Percentiles rank a stretch among this genome's conserved stretches.
Conservation (phyloP, 2,888 invertebrate species). For the Acanthacorydalis orientalis region DNA sequence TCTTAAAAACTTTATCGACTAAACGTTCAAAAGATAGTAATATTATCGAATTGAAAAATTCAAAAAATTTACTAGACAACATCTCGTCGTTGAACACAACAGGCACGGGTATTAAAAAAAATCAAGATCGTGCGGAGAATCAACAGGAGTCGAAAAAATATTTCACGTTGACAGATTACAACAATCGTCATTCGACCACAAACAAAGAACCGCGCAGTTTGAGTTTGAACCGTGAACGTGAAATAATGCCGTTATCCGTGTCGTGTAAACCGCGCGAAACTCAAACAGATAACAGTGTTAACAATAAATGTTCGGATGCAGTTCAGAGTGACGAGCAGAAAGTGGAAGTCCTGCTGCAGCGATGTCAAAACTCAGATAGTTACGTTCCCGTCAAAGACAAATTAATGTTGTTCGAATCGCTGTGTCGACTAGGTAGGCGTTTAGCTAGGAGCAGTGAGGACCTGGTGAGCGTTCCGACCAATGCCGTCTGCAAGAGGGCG, state of each 20-base stretch:
- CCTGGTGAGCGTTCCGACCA: slow-evolving; percentile 29
- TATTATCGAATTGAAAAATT: neutral
- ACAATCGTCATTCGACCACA: neutral
- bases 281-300: neutral
- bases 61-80: neutral
- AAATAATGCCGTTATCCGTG: no score
- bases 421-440: slow-evolving; percentile 42
- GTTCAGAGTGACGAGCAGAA: slow-evolving; percentile 21
- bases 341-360: slow-evolving; percentile 30
- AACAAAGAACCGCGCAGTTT: neutral
- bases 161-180: slow-evolving; percentile 3
- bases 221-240: no score
- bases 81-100: neutral
- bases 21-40: neutral
- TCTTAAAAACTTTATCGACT: neutral
- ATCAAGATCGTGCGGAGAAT: neutral
- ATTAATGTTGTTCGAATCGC: slow-evolving; percentile 49
- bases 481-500: slow-evolving; percentile 33
- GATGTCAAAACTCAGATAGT: slow-evolving; percentile 38
- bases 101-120: neutral
- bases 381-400: slow-evolving; percentile 57
- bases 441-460: slow-evolving; percentile 44
- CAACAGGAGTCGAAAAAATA: neutral
- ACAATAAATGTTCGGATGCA: neutral
- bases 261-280: no score